Conservation (phyloP, 2,888 invertebrate genomes). For the Eledona agricola region DNA sequence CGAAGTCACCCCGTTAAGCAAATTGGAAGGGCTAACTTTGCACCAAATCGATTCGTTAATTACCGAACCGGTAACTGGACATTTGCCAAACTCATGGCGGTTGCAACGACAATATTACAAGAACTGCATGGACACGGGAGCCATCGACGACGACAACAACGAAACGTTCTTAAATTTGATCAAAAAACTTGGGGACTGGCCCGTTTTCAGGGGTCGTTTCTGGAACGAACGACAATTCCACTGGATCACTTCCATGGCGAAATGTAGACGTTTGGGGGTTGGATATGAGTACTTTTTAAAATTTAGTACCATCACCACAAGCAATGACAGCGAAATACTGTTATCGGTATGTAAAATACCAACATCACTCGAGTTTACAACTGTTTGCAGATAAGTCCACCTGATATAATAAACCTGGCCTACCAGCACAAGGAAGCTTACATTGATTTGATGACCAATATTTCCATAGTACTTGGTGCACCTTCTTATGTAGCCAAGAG, state of each 20-base stretch:
- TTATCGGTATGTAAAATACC: slow-evolving; percentile 36
- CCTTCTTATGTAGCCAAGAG: slow-evolving; percentile 30
- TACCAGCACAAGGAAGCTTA: slow-evolving; percentile 38
- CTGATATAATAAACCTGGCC: slow-evolving; percentile 2
- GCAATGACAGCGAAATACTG: slow-evolving; percentile 18
- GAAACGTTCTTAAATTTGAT: slow-evolving; percentile 43
- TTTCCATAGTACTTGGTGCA: slow-evolving; percentile 46
- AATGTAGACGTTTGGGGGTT: slow-evolving; percentile 47
- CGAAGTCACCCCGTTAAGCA: slow-evolving; percentile 30
- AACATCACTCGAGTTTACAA: not conserved
- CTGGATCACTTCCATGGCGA: slow-evolving; percentile 48
- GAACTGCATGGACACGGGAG: slow-evolving; percentile 45
- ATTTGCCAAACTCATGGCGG: slow-evolving; percentile 19
- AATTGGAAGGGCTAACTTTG: slow-evolving; percentile 35
- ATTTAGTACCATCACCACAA: slow-evolving; percentile 7
- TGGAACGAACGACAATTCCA: slow-evolving; percentile 48
- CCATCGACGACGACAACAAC: slow-evolving; percentile 39
- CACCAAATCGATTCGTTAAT: slow-evolving; percentile 45
- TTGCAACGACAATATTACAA: slow-evolving; percentile 46
- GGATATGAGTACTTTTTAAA: slow-evolving; percentile 44
- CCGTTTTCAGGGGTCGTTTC: slow-evolving; percentile 44
- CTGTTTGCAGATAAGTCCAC: slow-evolving; percentile 42
- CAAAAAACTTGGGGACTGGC: slow-evolving; percentile 53
- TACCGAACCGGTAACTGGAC: slow-evolving; percentile 19
- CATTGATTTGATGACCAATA: slow-evolving; percentile 45